A percentile compares a stretch with the other conserved stretches of the same genome.
These are phyloP conservation scores for Anthonomus grandis DNA, from an alignment of 1,140 invertebrate species.

Conservation along the genomic window DNA sequence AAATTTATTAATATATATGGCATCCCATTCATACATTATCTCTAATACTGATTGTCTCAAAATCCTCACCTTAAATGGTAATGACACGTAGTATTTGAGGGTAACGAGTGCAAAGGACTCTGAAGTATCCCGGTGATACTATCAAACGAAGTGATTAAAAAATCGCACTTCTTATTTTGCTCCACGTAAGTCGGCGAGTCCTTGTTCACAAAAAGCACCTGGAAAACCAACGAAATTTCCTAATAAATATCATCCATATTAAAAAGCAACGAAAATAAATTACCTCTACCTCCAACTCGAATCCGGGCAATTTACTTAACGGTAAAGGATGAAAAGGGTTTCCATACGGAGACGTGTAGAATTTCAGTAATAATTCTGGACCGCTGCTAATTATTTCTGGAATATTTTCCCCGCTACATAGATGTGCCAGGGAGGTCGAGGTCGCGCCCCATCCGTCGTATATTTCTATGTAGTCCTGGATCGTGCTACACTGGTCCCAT, in stretches of 20 bases:
- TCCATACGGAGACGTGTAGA: conserved; percentile 77
- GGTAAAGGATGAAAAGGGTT: conserved; percentile 78
- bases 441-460: conserved; percentile 73
- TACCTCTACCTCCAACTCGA: conserved; percentile 77
- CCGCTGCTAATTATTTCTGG: conserved; percentile 77
- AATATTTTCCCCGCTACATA: conserved; percentile 79
- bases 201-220: conserved; percentile 72
- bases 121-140: conserved; percentile 70
- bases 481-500: conserved; percentile 77
- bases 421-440: conserved; percentile 69
- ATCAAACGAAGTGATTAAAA: conserved; percentile 71
- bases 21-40: no score
- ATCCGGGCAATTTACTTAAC: conserved; percentile 72
- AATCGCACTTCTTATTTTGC: conserved; percentile 69
- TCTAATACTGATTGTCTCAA: no score
- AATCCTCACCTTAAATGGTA: conserved; percentile 59
- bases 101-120: conserved; percentile 75
- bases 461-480: conserved; percentile 77
- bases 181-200: conserved; percentile 70
- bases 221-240: conserved; percentile 30
- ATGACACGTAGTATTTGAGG: conserved; percentile 81
- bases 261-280: conserved; percentile 28
- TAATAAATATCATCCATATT: no score
- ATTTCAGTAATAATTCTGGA: conserved; percentile 74
- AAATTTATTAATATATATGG: no score